phyloP scores from a whole-genome alignment of 1,140 invertebrate species.

The Orchesella cincta region DNA sequence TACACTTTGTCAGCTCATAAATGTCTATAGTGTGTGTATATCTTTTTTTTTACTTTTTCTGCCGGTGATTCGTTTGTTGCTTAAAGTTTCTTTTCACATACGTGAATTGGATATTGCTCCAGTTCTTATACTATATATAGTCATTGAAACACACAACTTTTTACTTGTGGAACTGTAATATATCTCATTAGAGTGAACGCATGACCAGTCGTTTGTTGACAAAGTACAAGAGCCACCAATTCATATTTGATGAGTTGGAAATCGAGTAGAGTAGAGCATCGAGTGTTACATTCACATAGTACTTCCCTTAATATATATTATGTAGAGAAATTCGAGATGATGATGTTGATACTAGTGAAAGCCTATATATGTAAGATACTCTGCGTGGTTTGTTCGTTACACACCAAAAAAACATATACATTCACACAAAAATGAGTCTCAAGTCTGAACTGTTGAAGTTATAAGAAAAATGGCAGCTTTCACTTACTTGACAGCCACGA shows the following conservation, averaged over 20 bases:
- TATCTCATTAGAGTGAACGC: conserved; percentile 24
- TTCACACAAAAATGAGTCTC: neutral
- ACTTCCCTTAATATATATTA: no score
- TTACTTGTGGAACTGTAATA: no score
- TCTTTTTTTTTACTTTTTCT: neutral
- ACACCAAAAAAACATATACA: neutral
- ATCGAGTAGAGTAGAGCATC: conserved; percentile 3
- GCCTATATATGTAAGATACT: no score
- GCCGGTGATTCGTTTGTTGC: no score
- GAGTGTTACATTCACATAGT: no score
- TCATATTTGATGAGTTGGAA: conserved; percentile 16
- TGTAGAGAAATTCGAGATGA: no score
- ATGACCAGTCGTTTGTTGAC: conserved; percentile 24
- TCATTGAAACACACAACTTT: no score
- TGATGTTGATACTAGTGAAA: no score
- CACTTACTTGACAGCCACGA: neutral
- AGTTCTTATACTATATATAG: no score
- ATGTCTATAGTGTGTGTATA: no score
- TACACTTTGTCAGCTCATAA: no score
- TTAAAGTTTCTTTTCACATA: neutral
- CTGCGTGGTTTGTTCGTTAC: neutral
- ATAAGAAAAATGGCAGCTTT: neutral
- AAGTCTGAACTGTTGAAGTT: no score
- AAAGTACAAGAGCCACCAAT: conserved; percentile 23
- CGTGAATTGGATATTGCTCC: neutral